phyloP scores from a whole-genome alignment of 2,113 vertebrate species.

The Beaufortia kweichowensis region DNA sequence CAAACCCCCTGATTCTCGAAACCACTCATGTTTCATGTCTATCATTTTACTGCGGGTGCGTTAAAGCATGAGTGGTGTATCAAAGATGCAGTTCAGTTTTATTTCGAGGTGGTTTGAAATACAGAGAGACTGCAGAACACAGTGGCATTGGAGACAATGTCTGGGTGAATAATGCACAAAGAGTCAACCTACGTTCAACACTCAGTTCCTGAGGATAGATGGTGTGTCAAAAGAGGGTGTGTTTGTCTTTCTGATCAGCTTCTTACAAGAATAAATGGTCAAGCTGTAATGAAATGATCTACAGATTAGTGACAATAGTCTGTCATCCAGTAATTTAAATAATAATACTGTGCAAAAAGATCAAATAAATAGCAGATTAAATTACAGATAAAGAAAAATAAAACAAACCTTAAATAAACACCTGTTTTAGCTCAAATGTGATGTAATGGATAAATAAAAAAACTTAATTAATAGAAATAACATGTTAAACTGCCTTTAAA shows the following conservation, averaged over 20 bases:
- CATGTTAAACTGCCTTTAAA: background rate
- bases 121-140: conserved; percentile 20
- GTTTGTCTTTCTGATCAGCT: conserved; percentile 31
- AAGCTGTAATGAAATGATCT: background rate
- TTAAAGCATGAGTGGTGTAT: background rate
- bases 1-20: background rate
- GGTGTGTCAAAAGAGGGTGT: conserved; percentile 35
- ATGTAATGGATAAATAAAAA: no score
- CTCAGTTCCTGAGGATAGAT: conserved; percentile 24
- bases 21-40: conserved; percentile 2
- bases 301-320: background rate
- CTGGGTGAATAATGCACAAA: conserved; percentile 33
- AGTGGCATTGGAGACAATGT: conserved; percentile 29
- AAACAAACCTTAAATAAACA: background rate
- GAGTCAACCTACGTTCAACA: conserved; percentile 26
- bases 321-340: background rate
- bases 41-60: background rate
- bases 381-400: background rate
- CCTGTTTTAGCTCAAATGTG: no score
- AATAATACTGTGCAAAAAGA: background rate
- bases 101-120: conserved; percentile 37
- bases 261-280: background rate
- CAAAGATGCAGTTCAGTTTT: background rate
- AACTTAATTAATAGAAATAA: background rate
- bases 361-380: background rate